These are phyloP conservation scores for Mesoclemmys tuberculata DNA, from an alignment of 2,113 vertebrate species.

Conservation along the genomic window DNA sequence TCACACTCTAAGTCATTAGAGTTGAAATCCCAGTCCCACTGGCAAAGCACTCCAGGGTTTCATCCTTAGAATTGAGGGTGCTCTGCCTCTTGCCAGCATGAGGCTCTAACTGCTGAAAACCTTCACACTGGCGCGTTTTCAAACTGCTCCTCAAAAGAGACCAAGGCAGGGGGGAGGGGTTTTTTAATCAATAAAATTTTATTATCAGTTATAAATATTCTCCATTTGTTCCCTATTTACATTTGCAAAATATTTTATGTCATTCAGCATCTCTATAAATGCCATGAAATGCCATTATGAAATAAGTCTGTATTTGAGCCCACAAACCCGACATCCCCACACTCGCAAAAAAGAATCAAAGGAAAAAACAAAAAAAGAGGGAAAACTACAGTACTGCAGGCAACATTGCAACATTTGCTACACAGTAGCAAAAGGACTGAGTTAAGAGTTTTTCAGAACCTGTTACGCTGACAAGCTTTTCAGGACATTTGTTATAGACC, in stretches of 20 bases:
- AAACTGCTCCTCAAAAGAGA: slow-evolving; percentile 33
- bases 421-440: slow-evolving; percentile 91
- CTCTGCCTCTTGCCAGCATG: neutral
- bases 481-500: slow-evolving; percentile 94
- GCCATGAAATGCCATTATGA: slow-evolving; percentile 81
- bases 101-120: slow-evolving; percentile 9
- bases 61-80: neutral
- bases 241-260: slow-evolving; percentile 91
- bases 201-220: slow-evolving; percentile 91
- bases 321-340: slow-evolving; percentile 81
- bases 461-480: slow-evolving; percentile 84
- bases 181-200: slow-evolving; percentile 81
- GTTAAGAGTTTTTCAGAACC: neutral
- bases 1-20: neutral
- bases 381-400: slow-evolving; percentile 84
- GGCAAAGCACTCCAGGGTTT: neutral
- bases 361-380: slow-evolving; percentile 4
- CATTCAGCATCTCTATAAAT: slow-evolving; percentile 80
- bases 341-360: slow-evolving; percentile 66
- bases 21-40: neutral
- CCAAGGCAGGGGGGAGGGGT: neutral
- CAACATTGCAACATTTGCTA: slow-evolving; percentile 85
- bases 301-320: slow-evolving; percentile 77
- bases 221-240: slow-evolving; percentile 86
- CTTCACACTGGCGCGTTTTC: neutral